Base-by-base conservation (phyloP, 2,888 invertebrate species). In the Erebia ligea region DNA sequence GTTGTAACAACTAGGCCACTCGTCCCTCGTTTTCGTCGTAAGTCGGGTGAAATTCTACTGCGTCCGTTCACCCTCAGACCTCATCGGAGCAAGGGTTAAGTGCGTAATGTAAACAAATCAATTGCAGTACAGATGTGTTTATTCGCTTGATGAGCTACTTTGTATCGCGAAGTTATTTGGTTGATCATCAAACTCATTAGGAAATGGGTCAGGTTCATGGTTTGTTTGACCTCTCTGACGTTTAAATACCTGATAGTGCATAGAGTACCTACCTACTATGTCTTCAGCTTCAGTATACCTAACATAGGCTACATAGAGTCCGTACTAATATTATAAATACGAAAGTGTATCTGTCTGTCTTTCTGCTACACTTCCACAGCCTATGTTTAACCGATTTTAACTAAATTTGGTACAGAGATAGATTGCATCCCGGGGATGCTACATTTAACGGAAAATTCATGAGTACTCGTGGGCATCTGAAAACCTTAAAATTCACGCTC, bases 51-150 rank as follows among this genome's bases (percentile, higher is more conserved):
- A 42, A 61, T 42, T 13, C 21, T 10, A 45, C 25, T 13, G 50
- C 65, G 68, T 62, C 40, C 71, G 50, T 69, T 69, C 62, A 72
- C 68, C 68, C 71, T 19, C 54, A 50, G 50, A 54, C 54, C 54
- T 54, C 17, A 19, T 10, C 3, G 34, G 50, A 57, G 40, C 58
- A 63, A 34, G 57, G 56, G 62, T 62, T 62, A 71, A 67, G 19
- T 68, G 62, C 56, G 68, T 56, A 61, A 57, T 66, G 69, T 69
- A 72, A 72, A 72, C 71, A 72, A 72, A 69, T 50, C 71, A 72
- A 72, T 72, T 66, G 65, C 68, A 61, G 40, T 25, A 50, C 71
- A 62, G 65, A 61, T 62, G 59, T 40, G 61, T 61, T 45, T 45
- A 61, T 19, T 42, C 42, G 40, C 40, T 59, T 59, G 10, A 42